These are phyloP conservation scores for Plestiodon gilberti DNA, from an alignment of 2,113 vertebrate species.

Conservation along the genomic window DNA sequence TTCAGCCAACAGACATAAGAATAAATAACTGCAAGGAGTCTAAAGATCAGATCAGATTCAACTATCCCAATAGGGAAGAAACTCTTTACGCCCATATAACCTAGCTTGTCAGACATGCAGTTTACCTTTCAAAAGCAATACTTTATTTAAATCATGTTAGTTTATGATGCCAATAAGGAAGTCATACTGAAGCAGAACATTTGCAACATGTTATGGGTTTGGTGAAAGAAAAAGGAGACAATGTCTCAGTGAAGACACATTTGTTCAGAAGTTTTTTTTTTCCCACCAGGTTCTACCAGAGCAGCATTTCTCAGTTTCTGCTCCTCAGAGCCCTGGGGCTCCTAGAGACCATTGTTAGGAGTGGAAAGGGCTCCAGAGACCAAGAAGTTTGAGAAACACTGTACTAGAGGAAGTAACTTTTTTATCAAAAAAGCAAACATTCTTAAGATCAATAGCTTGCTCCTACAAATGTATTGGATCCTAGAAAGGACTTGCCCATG, in stretches of 20 bases:
- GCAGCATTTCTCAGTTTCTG: too few species aligned
- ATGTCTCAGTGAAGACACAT: background rate
- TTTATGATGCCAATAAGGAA: background rate
- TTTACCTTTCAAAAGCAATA: background rate
- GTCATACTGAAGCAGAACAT: background rate
- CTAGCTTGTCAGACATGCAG: background rate
- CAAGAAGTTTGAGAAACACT: too few species aligned
- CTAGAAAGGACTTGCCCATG: background rate
- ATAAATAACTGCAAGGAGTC: background rate
- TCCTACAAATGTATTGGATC: background rate
- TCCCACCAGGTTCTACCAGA: too few species aligned
- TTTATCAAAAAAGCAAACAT: conserved; percentile 35
- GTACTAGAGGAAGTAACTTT: background rate
- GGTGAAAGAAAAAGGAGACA: background rate
- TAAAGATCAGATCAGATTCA: background rate
- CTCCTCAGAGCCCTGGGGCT: background rate
- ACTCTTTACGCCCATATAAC: background rate
- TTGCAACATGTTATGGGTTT: background rate
- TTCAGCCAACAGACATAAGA: background rate
- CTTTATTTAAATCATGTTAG: conserved; percentile 1
- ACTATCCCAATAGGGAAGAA: background rate
- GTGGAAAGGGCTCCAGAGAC: too few species aligned
- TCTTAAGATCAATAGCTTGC: background rate
- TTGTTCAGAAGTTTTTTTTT: background rate
- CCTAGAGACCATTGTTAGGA: too few species aligned